Conservation (phyloP, 2,113 vertebrate genomes). For the Mormyrus iriodes region DNA sequence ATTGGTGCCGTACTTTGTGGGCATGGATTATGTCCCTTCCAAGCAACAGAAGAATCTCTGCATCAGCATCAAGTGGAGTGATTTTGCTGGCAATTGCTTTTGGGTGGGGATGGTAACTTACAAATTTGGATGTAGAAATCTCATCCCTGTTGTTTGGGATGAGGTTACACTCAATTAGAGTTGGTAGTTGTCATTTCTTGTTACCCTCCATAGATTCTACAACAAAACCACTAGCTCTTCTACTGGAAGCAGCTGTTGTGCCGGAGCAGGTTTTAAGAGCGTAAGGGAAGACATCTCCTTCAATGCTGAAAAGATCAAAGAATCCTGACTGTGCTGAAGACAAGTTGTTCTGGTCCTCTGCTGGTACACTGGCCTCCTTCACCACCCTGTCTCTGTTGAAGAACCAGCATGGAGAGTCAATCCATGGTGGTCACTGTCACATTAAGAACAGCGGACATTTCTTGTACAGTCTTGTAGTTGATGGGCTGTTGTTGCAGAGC, state of each 20-base stretch:
- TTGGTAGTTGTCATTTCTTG: not conserved
- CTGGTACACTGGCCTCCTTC: not conserved
- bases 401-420: slow-evolving; percentile 20
- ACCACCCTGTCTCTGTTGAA: too few relatives aligned
- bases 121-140: not conserved
- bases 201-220: not conserved
- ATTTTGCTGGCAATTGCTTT: not conserved
- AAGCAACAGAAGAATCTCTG: not conserved
- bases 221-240: not conserved
- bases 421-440: not conserved
- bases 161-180: not conserved
- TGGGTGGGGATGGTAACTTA: not conserved
- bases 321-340: not conserved
- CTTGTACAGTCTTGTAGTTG: slow-evolving; percentile 4
- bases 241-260: not conserved
- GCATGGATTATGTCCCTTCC: not conserved
- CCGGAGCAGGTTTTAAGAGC: not conserved
- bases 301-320: not conserved
- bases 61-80: not conserved
- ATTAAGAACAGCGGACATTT: slow-evolving; percentile 9
- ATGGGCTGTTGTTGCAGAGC: not conserved
- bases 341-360: not conserved
- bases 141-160: not conserved
- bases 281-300: not conserved
- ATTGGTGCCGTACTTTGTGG: not conserved